Percentiles rank a stretch among this genome's conserved stretches.
Conservation (phyloP, 2,113 vertebrate species). For the Anhinga rufa region DNA sequence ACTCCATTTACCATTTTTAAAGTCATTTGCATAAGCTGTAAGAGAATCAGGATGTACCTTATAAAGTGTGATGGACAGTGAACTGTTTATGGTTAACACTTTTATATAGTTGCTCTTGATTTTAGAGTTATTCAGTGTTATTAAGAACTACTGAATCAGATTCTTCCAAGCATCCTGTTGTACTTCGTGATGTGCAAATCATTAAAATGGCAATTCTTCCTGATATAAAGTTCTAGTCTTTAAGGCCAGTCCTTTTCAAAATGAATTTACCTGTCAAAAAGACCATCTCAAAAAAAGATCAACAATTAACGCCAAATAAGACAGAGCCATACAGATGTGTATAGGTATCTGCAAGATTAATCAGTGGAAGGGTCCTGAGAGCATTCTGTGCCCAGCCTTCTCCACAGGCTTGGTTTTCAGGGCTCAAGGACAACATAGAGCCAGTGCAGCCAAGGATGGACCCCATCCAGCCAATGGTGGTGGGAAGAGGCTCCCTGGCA, state of each 20-base stretch:
- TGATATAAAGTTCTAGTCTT: not conserved
- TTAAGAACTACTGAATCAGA: not conserved
- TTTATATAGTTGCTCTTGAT: not conserved
- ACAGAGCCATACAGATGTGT: not conserved
- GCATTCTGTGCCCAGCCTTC: not conserved
- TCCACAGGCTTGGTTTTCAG: not conserved
- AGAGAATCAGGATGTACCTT: not conserved
- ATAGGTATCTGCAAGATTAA: not conserved
- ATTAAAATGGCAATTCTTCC: not conserved
- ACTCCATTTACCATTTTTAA: not conserved
- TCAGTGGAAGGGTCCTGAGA: not conserved
- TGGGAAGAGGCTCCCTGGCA: not conserved
- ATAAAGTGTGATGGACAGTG: not conserved
- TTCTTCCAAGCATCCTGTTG: not conserved
- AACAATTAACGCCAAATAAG: not conserved
- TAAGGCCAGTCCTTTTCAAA: not conserved
- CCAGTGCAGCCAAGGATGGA: not conserved
- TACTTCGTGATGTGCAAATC: not conserved
- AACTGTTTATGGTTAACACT: not conserved
- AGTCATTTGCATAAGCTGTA: not conserved
- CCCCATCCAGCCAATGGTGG: fast-evolving
- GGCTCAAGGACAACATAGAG: not conserved
- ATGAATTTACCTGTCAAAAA: not conserved
- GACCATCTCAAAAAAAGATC: not conserved
- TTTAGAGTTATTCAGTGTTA: not conserved